Conservation (phyloP, 1,140 invertebrate species). For the Trichonephila inaurata region DNA sequence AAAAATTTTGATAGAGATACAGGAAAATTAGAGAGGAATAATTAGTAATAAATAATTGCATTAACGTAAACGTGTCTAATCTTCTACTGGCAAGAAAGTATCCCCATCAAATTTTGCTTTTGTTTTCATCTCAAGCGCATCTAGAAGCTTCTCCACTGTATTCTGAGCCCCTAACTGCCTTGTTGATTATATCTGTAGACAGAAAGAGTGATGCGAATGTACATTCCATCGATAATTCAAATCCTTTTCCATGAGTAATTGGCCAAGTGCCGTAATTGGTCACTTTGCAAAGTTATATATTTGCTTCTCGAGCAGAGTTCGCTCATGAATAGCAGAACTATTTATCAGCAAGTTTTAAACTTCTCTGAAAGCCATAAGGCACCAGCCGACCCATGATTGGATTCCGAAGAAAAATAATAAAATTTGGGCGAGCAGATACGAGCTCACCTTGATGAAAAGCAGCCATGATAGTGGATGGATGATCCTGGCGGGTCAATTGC, state of each 20-base stretch:
- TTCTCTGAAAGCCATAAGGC: slow-evolving; percentile 28
- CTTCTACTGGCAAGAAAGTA: no score
- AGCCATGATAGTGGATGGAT: slow-evolving; percentile 27
- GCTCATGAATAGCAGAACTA: slow-evolving; percentile 62
- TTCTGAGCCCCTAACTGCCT: no score
- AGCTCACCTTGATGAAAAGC: slow-evolving; percentile 69
- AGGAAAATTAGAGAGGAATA: no score
- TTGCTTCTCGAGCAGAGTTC: not conserved
- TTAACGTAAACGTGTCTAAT: no score
- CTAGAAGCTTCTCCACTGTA: no score
- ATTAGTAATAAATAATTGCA: no score
- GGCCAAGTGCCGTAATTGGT: slow-evolving; percentile 32
- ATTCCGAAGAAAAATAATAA: slow-evolving; percentile 56
- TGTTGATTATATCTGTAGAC: not conserved
- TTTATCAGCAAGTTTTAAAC: slow-evolving; percentile 57
- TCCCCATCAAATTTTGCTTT: no score
- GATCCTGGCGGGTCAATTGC: slow-evolving; percentile 57
- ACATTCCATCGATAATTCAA: slow-evolving; percentile 30
- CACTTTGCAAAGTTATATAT: not conserved
- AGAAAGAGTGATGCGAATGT: not conserved
- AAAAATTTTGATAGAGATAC: no score
- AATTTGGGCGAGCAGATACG: slow-evolving; percentile 13
- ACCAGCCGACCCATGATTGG: slow-evolving; percentile 47
- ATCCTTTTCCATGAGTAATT: slow-evolving; percentile 45
- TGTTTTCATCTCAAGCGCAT: no score